Evolutionary conservation across 2,888 invertebrate species (phyloP), one percentile per base, ranked within the genome.

Genomic region (Polietes domitor): DNA sequence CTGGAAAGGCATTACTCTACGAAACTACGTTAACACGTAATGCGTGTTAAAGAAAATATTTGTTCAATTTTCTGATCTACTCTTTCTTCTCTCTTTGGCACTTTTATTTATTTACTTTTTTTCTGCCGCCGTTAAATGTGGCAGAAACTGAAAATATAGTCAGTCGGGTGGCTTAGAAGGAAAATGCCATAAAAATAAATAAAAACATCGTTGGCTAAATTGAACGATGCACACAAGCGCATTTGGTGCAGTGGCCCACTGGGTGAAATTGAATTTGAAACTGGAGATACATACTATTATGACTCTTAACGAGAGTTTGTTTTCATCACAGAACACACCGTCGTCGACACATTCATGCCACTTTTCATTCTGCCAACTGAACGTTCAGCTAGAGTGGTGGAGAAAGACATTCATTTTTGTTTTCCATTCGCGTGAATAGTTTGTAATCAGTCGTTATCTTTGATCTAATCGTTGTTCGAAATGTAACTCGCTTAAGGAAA

Each of bases 181-280:
- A 61, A 61, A 28, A n/a, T 28, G 26, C 53, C 53, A 58, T 37
- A 28, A 65, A 26, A 68, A 26, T 19, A 53, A 53, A 41, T 53
- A 68, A 55, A 32, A 32, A 50, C 50, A 10, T 58, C 55, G 55
- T 32, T 15, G 12, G 7, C 55, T 63, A 63, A 74, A 71, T 17
- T 80, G 43, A 68, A 12, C 68, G 78, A 84, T 2, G 68, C 65
- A 32, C 61, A 37, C 15, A 37, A 17, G 75, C 58, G 76, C 91
- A 92, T 92, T 90, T 90, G 88, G 92, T 88, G 88, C 92, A 92
- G 85, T 91, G 88, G 91, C 89, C 90, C 91, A 91, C 87, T 91
- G 89, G 91, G 91, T 92, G 91, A 91, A 91, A 91, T 89, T 90
- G 91, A 91, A 89, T 91, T 88, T 85, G 85, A 86, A 77, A 85